Evolutionary conservation across 2,797 vertebrate species (phyloP).

Genomic region (Tragelaphus oryx): DNA sequence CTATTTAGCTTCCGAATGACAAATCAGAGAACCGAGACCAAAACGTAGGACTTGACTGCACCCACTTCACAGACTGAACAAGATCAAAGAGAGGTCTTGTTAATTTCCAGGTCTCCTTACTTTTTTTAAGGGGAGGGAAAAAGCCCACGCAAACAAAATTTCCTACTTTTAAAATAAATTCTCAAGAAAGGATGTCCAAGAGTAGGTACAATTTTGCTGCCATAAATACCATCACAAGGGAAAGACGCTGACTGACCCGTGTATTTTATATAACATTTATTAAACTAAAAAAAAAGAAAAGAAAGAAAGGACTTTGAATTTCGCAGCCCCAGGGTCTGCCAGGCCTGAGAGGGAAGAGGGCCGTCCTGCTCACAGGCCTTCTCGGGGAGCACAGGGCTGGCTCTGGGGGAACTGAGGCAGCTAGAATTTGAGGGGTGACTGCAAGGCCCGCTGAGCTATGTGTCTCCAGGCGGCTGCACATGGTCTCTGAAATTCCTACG

Average conservation of each 20-base stretch:
- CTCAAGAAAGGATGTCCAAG: not conserved
- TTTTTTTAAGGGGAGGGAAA: not conserved
- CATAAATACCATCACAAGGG: not conserved
- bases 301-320: not conserved
- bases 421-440: not conserved
- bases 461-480: not conserved
- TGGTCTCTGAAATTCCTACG: not conserved
- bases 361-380: not conserved
- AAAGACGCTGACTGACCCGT: not conserved
- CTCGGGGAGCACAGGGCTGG: fast-evolving
- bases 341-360: not conserved
- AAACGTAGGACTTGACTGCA: not conserved
- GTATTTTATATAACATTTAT: not conserved
- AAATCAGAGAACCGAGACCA: not conserved
- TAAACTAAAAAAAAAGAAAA: not conserved
- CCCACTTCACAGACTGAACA: not conserved
- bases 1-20: not conserved
- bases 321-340: not conserved
- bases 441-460: not conserved
- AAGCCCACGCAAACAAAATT: not conserved
- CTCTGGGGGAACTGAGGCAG: not conserved
- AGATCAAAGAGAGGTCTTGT: not conserved
- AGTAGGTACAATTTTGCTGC: not conserved
- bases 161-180: not conserved
- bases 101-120: not conserved